Base-by-base conservation (phyloP, 2,113 vertebrate species). In the Tapirus terrestris region DNA sequence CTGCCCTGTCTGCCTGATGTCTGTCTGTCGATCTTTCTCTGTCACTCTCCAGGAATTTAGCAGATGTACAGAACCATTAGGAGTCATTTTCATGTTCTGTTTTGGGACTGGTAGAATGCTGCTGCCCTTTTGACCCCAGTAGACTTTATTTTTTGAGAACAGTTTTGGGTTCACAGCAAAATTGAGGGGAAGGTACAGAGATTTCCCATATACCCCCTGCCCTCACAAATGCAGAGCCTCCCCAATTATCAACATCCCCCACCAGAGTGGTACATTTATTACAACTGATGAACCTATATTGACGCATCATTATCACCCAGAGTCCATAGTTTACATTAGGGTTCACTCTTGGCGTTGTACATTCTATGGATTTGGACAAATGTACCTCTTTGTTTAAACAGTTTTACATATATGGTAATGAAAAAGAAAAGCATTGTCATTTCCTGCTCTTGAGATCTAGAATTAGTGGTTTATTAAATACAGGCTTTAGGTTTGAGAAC, bases 241-340 rank as follows among this genome's bases (percentile, higher is more conserved):
- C 12, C 58, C 5, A 9, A 16, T n/a, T 43, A 17, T 18, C 73
- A 36, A 3, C 45, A 17, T 6, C 0, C 1, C 67, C 65, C 76
- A 23, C n/a, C 12, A 2, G 18, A 56, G 3, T 3, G 6, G 31
- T 0, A 48, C 31, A 0, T 45, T 75, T 33, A 27, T 73, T 67
- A 8, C 17, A 29, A 6, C 20, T 6, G 0, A 3, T 6, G 70
- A 63, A 9, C 56, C n/a, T 18, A 18, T 16, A 2, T 0, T 29
- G 77, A 43, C 45, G 5, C 11, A 11, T 73, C 53, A 27, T n/a
- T 9, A 31, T 76, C 48, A 31, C 11, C 48, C 29, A 31, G 48
- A 33, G 23, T 13, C 56, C 65, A 45, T 6, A 23, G 82, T 43
- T 65, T 51, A 31, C 1, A 1, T 21, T 31, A 67, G 60, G 51